A percentile compares a stretch with the other conserved stretches of the same genome.
Evolutionary conservation across 2,888 invertebrate genomes (phyloP).

Genomic region (Ephialtes manifestator): DNA sequence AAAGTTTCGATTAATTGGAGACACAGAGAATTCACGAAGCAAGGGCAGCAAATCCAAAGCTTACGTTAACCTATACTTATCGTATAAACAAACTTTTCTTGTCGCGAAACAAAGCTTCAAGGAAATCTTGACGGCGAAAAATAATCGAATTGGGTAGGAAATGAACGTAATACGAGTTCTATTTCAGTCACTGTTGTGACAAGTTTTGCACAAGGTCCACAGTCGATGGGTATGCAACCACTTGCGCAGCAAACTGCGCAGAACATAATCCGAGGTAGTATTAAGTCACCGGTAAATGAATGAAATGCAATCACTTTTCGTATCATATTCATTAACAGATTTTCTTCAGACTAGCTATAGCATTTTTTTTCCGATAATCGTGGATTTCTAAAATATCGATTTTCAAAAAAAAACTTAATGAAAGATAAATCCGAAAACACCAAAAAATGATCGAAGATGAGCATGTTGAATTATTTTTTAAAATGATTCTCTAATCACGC

Average conservation of each 20-base stretch:
- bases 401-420: too few species aligned
- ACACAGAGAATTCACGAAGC: neutral
- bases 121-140: neutral
- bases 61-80: neutral
- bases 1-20: conserved; percentile 6
- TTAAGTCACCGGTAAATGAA: too few species aligned
- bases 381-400: too few species aligned
- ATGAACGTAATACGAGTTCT: neutral
- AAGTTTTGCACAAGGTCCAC: neutral
- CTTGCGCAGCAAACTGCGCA: neutral
- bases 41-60: neutral
- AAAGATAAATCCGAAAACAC: too few species aligned
- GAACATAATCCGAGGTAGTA: neutral
- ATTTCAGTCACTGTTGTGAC: conserved; percentile 1
- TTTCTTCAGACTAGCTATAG: too few species aligned
- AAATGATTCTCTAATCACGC: too few species aligned
- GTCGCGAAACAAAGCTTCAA: neutral
- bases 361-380: too few species aligned
- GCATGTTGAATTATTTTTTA: too few species aligned
- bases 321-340: too few species aligned
- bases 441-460: too few species aligned
- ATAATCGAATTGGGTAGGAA: neutral
- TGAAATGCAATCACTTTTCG: too few species aligned
- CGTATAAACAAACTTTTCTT: neutral
- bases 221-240: neutral